Percentiles rank a stretch among this genome's conserved stretches.
phyloP scores from a whole-genome alignment of 2,113 vertebrate species.

The Glareola pratincola region DNA sequence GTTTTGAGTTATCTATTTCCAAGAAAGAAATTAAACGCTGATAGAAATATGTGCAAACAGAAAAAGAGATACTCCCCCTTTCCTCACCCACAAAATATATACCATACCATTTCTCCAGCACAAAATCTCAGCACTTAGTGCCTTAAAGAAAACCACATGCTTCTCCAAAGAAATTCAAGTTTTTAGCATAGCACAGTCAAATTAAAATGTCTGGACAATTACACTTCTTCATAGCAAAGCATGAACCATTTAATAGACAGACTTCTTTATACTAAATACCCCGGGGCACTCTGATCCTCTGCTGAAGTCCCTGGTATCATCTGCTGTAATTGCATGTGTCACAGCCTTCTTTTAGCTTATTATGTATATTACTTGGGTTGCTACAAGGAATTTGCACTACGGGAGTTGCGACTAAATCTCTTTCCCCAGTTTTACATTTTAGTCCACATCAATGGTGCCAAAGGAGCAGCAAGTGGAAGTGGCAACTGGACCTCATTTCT shows the following conservation, averaged over 20 bases:
- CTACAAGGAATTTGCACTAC: slow-evolving; percentile 17
- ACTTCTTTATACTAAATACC: slow-evolving; percentile 4
- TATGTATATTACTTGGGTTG: slow-evolving; percentile 28
- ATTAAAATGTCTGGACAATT: slow-evolving; percentile 26
- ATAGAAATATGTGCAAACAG: background rate
- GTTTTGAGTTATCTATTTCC: slow-evolving; percentile 14
- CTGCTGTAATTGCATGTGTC: slow-evolving; percentile 43
- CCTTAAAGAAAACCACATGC: background rate
- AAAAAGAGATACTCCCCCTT: background rate
- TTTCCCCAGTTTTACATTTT: background rate
- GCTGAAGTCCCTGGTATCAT: slow-evolving; percentile 22
- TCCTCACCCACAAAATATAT: background rate
- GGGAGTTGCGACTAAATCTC: background rate
- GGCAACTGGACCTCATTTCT: background rate
- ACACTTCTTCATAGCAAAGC: background rate
- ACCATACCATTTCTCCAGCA: background rate
- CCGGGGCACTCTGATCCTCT: background rate
- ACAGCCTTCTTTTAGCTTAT: slow-evolving; percentile 53
- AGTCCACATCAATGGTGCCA: background rate
- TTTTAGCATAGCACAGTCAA: background rate
- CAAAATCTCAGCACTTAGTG: background rate
- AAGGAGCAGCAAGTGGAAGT: background rate
- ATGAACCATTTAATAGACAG: slow-evolving; percentile 25
- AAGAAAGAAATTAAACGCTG: background rate
- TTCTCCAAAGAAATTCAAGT: background rate